Percentiles rank a stretch among this genome's conserved stretches.
phyloP scores from a whole-genome alignment of 2,888 invertebrate species.

The Scaptodrosophila latifasciaeformis region DNA sequence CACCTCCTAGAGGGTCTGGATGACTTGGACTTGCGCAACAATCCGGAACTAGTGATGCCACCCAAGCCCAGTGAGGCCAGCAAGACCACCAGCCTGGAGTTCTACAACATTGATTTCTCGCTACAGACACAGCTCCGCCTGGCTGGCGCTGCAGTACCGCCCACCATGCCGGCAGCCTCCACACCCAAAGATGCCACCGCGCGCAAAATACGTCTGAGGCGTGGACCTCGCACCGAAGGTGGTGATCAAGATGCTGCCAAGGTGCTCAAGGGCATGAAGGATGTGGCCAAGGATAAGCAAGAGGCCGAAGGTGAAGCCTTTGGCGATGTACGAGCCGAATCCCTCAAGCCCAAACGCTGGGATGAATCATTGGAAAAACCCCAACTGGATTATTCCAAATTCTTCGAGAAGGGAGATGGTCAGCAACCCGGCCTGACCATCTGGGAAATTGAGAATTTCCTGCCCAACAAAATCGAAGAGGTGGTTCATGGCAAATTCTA shows the following conservation, averaged over 20 bases:
- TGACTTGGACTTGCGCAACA: constrained; percentile 91
- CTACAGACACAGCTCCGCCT: constrained; percentile 93
- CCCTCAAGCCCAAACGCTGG: constrained; percentile 92
- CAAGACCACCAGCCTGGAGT: constrained; percentile 88
- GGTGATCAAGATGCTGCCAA: constrained; percentile 92
- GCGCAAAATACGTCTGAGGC: constrained; percentile 90
- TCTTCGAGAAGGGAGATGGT: constrained; percentile 96
- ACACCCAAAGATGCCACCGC: constrained; percentile 93
- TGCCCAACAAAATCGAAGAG: constrained; percentile 95
- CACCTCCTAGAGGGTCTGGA: constrained; percentile 94
- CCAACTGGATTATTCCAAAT: constrained; percentile 96
- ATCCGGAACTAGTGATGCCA: constrained; percentile 97
- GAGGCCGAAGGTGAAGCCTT: constrained; percentile 77
- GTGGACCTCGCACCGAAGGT: constrained; percentile 84
- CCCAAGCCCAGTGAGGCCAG: constrained; percentile 92
- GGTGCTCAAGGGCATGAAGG: constrained; percentile 87
- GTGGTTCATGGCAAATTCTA: constrained; percentile 98
- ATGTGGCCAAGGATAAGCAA: constrained; percentile 83
- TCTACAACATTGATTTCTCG: constrained; percentile 99
- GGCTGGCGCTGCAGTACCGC: constrained; percentile 91
- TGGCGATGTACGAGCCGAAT: constrained; percentile 77
- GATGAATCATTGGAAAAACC: constrained; percentile 97
- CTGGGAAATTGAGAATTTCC: constrained; percentile 99
- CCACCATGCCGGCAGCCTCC: constrained; percentile 81
- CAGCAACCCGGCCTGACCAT: constrained; percentile 93